These are phyloP conservation scores for Maccullochella peelii DNA, from an alignment of 2,113 vertebrate species.

Conservation along the genomic window DNA sequence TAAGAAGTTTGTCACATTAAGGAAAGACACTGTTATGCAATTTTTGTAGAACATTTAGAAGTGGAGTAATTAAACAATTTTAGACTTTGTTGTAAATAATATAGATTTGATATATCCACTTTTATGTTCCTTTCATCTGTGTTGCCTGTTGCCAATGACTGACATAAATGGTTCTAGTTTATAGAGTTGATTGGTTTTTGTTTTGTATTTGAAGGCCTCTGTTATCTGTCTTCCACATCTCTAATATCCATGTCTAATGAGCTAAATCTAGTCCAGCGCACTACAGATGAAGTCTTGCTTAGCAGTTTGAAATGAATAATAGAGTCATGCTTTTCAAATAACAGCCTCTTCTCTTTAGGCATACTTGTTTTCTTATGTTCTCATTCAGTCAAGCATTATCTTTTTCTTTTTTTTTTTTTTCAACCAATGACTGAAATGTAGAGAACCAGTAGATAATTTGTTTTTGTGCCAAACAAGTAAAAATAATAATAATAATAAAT, in stretches of 20 bases:
- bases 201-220: constrained; percentile 46
- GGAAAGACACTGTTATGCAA: constrained; percentile 71
- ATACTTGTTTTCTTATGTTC: background rate
- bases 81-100: constrained; percentile 78
- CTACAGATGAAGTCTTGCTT: background rate
- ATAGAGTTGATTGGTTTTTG: constrained; percentile 41
- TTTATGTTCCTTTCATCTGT: constrained; percentile 32
- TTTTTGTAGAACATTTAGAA: constrained; percentile 65
- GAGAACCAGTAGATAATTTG: background rate
- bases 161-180: constrained; percentile 35
- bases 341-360: background rate
- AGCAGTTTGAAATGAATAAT: constrained; percentile 2
- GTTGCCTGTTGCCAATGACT: constrained; percentile 42
- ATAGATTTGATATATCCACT: constrained; percentile 70
- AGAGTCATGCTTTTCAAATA: background rate
- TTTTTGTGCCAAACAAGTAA: constrained; percentile 46
- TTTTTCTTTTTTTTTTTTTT: background rate
- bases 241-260: constrained; percentile 16
- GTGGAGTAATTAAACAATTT: constrained; percentile 49
- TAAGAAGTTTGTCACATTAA: constrained; percentile 19
- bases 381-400: background rate
- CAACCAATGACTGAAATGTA: constrained; percentile 16
- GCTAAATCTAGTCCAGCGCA: background rate
- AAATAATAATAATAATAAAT: background rate
- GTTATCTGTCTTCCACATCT: constrained; percentile 31